These are phyloP conservation scores for Aspiorhynchus laticeps DNA, from an alignment of 2,113 vertebrate species.

Conservation along the genomic window DNA sequence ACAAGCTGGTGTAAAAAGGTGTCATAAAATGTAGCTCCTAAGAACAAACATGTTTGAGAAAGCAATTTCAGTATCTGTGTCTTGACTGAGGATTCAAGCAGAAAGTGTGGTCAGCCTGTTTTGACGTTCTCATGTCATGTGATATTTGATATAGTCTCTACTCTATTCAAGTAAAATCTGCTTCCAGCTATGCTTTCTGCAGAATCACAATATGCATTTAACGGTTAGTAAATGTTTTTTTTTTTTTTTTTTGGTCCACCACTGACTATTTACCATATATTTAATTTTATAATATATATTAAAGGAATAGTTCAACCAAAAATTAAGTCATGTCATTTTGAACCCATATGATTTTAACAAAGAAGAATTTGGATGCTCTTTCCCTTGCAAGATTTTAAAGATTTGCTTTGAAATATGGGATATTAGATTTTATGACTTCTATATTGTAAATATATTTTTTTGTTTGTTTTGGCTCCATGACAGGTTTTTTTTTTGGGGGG, in stretches of 20 bases:
- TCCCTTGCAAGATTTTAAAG: background rate
- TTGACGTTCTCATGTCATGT: background rate
- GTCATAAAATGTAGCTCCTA: background rate
- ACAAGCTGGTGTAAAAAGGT: background rate
- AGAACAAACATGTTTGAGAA: background rate
- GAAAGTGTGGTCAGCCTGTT: background rate
- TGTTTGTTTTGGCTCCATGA: background rate
- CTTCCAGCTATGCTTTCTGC: background rate
- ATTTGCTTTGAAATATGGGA: background rate
- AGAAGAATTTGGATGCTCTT: background rate
- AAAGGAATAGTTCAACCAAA: background rate
- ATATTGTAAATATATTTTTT: background rate
- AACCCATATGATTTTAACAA: background rate
- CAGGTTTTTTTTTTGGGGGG: background rate
- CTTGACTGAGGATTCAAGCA: background rate
- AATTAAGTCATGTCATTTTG: no score
- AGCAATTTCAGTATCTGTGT: slow-evolving; percentile 9
- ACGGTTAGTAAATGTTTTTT: background rate
- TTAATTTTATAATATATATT: background rate
- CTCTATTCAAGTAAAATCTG: slow-evolving; percentile 35
- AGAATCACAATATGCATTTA: background rate
- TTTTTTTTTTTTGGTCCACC: background rate
- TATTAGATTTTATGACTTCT: background rate
- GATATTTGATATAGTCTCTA: background rate
- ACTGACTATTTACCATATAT: background rate